These are phyloP conservation scores for Pygoscelis antarcticus DNA, from an alignment of 2,113 vertebrate species.

Conservation along the genomic window DNA sequence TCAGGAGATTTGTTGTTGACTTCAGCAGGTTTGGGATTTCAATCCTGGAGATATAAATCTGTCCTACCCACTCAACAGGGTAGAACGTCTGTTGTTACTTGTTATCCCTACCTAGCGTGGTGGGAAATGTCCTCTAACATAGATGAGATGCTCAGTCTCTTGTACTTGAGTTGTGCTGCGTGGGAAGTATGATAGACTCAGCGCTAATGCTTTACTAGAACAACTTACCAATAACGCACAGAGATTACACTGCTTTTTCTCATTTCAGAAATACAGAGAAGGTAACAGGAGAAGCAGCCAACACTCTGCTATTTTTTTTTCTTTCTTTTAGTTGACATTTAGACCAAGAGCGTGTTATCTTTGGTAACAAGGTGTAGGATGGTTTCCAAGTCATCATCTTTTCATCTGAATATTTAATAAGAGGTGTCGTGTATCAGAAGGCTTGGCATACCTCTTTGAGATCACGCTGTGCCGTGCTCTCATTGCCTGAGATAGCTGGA, in stretches of 20 bases:
- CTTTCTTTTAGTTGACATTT: background rate
- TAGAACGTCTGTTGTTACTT: background rate
- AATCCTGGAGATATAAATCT: background rate
- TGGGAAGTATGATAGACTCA: background rate
- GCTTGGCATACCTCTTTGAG: background rate
- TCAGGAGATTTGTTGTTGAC: background rate
- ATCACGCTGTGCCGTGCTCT: background rate
- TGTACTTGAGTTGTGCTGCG: background rate
- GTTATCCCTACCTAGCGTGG: background rate
- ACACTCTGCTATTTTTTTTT: background rate
- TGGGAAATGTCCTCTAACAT: background rate
- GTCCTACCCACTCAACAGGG: background rate
- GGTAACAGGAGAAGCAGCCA: background rate
- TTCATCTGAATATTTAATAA: conserved; percentile 12
- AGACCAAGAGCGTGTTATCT: background rate
- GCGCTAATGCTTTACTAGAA: background rate
- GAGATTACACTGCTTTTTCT: background rate
- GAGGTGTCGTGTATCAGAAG: background rate
- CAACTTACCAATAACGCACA: background rate
- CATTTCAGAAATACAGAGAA: background rate
- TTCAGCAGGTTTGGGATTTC: background rate
- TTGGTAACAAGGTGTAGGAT: background rate
- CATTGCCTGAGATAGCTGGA: background rate
- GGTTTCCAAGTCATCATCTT: background rate
- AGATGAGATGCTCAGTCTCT: background rate